Base-by-base conservation (phyloP, 2,113 vertebrate species). In the Arothron firmamentum region DNA sequence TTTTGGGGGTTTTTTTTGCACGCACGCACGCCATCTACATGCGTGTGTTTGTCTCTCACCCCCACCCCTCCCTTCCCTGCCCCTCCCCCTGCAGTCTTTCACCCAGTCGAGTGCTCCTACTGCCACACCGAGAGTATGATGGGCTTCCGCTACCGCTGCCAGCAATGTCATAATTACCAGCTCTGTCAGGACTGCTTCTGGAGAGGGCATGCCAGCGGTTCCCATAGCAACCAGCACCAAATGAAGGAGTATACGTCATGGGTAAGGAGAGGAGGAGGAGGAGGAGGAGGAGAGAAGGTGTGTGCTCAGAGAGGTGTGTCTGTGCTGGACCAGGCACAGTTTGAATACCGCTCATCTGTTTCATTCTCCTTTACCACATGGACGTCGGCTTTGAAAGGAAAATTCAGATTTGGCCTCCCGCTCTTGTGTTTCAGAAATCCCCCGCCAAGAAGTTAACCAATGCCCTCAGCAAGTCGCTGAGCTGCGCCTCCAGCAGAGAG, bases 131-230 rank as follows among this genome's bases (percentile, higher is more conserved):
- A 99, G 91, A 98, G 97, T 83, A 98, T 99, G 96, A 95, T 99
- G 96, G 97, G 97, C 77, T 99, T 99, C 89, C 96, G 96, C 86
- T 99, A 99, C 88, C 96, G 96, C 86, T 99, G 97, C 94, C 97
- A 99, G 88, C 96, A 97, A 92, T 99, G 97, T 93, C 96, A 97
- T 92, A 98, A 98, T 93, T 99, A 99, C 93, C 97, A 99, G 93
- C 97, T 99, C 90, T 98, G 97, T 93, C 97, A 99, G 90, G 94
- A 98, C 91, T 99, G 97, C 92, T 99, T 99, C 91, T 99, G 97
- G 96, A 96, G 96, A 90, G 97, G 96, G 72, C 95, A 96, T 91
- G 97, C 97, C 65, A 94, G 94, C 5, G 94, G 96, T 92, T 94
- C 94, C 92, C 97, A 99, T 91, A 98, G 95, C 92, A 99, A 99